Base-by-base conservation (phyloP, 1,140 invertebrate genomes). In the Gonatopus flavifemur region DNA sequence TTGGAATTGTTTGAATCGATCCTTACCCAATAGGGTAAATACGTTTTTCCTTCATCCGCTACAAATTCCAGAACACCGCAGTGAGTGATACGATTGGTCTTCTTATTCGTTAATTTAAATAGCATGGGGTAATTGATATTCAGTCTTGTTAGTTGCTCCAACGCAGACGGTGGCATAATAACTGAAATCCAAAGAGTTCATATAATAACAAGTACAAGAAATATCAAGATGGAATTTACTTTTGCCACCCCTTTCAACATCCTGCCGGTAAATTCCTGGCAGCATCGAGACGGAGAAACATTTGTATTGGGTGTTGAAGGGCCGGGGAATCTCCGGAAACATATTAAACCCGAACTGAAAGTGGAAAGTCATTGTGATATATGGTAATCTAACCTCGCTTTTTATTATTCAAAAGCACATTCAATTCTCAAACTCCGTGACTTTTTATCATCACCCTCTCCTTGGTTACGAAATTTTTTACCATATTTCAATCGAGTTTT, bases 121-220 rank as follows among this genome's bases (percentile, higher is more conserved):
- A 99, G 81, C 96, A 99, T 99, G 1, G 97, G 97, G 74, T 98
- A 99, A 66, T 94, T 93, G 52, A 98, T 96, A 76, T 98, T 98
- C 1, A 98, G 80, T 45, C 96, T 84, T 13, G 94, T 97, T 0
- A 98, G 81, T 49, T 91, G 86, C 66, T 98, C 94, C 51, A 98
- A 72, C 5, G 96, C 94, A 36, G 95, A 98, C 10, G 94, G 93
- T 36, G 96, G 96, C 93, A 98, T 96, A 19, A 98, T 98, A 65
- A 98, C 94, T 97, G 65, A 24, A 81, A 64, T 64, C 46, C 7
- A 56, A 52, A 28, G 15, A 37, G 49, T 48, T 42, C 25, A 10
- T 25, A 36, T 0, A 39, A 39, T 3, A 37, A 51, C 9, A 33
- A 49, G n/a, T n/a, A 31, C 5, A 19, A 35, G 3, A 24, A 3